Percentiles rank a stretch among this genome's conserved stretches.
These are phyloP conservation scores for Protosalanx chinensis DNA, from an alignment of 2,797 vertebrate genomes.

Conservation along the genomic window DNA sequence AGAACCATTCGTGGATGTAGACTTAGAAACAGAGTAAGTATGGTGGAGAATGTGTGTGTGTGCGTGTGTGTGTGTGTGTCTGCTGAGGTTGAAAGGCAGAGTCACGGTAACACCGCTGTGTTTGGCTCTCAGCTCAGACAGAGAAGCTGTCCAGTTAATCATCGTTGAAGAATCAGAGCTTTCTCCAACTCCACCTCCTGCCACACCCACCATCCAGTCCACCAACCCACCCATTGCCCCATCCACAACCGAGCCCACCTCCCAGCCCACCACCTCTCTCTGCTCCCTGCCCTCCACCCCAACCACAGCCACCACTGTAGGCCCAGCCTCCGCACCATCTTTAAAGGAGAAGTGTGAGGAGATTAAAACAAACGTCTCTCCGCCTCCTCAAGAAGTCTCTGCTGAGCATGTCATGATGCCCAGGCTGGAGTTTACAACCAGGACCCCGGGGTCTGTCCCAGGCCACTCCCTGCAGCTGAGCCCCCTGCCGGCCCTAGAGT, in stretches of 20 bases:
- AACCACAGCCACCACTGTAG: neutral
- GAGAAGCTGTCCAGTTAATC: slow-evolving; percentile 16
- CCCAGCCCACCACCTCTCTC: neutral
- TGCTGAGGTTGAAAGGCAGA: neutral
- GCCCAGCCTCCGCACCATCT: neutral
- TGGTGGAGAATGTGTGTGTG: neutral
- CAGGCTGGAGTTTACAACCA: neutral
- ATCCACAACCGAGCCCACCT: neutral
- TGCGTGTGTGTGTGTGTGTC: neutral
- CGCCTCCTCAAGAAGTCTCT: neutral
- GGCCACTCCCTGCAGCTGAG: slow-evolving; percentile 26
- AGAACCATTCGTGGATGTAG: neutral
- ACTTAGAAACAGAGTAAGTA: slow-evolving; percentile 34
- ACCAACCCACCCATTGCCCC: no score
- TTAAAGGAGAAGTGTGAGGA: neutral
- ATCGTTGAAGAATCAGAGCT: slow-evolving; percentile 1
- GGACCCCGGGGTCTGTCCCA: neutral
- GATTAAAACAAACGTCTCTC: neutral
- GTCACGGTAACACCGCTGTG: neutral
- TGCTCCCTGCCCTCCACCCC: neutral
- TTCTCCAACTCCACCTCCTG: neutral
- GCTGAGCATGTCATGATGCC: neutral
- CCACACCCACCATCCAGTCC: neutral
- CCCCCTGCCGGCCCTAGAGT: slow-evolving; percentile 25
- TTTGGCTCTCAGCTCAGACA: slow-evolving; percentile 42